These are phyloP conservation scores for Dryocosmus kuriphilus DNA, from an alignment of 2,888 invertebrate species.

Conservation along the genomic window DNA sequence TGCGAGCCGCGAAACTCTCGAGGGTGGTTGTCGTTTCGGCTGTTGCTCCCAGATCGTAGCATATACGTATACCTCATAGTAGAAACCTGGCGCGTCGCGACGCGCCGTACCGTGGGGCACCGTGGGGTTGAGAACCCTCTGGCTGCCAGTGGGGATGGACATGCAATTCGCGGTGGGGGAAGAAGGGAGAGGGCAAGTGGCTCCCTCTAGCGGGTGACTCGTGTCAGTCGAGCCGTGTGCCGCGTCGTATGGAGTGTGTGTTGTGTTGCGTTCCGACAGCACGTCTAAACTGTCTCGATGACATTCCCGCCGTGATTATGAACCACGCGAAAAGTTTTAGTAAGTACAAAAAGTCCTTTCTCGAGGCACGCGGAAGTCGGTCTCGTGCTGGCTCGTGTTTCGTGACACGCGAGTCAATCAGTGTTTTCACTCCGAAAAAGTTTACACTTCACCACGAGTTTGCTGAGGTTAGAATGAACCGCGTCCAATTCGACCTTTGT, in stretches of 20 bases:
- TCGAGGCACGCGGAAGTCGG: conserved; percentile 8
- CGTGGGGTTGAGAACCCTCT: conserved; percentile 43
- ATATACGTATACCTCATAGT: conserved; percentile 30
- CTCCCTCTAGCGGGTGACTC: conserved; percentile 69
- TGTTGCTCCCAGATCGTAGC: conserved; percentile 37
- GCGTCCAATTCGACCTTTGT: conserved; percentile 7
- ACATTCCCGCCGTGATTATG: conserved; percentile 36
- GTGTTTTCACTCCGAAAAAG: conserved; percentile 19
- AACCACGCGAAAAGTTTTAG: conserved; percentile 35
- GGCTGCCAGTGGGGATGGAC: conserved; percentile 51
- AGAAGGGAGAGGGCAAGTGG: conserved; percentile 59
- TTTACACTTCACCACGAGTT: conserved; percentile 15
- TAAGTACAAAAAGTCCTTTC: conserved; percentile 8
- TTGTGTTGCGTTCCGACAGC: conserved; percentile 55
- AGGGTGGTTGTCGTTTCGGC: conserved; percentile 36
- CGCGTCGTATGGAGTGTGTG: conserved; percentile 67
- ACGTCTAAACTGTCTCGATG: conserved; percentile 26
- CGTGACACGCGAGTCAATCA: conserved; percentile 9
- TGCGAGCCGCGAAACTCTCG: conserved; percentile 14
- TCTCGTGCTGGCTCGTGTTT: conserved; percentile 9
- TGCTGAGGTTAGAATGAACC: conserved; percentile 27
- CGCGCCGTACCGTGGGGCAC: too few species aligned
- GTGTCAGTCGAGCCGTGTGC: conserved; percentile 73
- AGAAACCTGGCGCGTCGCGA: conserved; percentile 20
- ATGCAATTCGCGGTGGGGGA: conserved; percentile 45